Evolutionary conservation across 2,888 invertebrate genomes (phyloP), one percentile per base, ranked within the genome.

Genomic region (Gandaritis pyraliata): DNA sequence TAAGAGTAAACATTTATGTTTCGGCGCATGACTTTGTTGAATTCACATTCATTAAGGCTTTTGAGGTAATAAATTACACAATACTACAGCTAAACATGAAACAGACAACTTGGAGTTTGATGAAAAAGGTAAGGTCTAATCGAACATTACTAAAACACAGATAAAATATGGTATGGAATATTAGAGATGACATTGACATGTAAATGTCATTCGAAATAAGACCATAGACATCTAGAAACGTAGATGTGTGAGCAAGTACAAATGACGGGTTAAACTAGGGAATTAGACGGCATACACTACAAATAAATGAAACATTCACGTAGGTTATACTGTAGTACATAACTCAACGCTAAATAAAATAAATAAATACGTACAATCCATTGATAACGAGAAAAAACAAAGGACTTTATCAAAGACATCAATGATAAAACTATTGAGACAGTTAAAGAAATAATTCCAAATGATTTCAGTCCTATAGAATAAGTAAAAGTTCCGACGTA

Each of bases 41-140:
- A 81, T 80, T 86, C 80, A 77, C 76, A 78, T 86, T 83, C 77
- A 88, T 88, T 88, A 88, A 79, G 85, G 80, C 73, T 76, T 82
- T 74, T 75, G 71, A 78, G 73, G 71, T 66, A 81, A 75, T 76
- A 71, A 70, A 76, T 77, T 78, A 77, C 75, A 71, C 74, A 80
- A 80, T 64, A 45, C 18, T 36, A 45, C n/a, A 8, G 10, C 38
- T 15, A 15, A 41, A 54, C 16, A 15, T 58, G 15, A 23, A 49
- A 30, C 51, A 52, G 33, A 45, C 46, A 23, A 64, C 47, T 57
- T 33, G 6, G 29, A 29, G 2, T 10, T 36, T 2, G 47, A 6
- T 12, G 10, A 4, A 11, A 13, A 46, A 23, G 23, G 38, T 38
- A 29, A 29, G 29, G 29, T n/a, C n/a, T n/a, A n/a, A n/a, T n/a